Evolutionary conservation across 2,888 invertebrate species (phyloP).

Genomic region (Hemistola chrysoprasaria): DNA sequence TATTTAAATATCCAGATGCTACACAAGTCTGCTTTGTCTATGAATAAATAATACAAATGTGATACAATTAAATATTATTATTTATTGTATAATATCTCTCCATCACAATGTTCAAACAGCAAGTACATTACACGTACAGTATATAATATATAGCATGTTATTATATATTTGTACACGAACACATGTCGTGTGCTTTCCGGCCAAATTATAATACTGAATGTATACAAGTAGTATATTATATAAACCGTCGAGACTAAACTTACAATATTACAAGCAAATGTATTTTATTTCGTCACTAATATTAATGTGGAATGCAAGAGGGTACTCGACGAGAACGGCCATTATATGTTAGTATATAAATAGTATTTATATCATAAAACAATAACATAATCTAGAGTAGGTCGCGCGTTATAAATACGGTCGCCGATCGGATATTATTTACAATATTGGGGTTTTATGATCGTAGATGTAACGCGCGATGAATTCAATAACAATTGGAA

Average conservation of each 20-base stretch:
- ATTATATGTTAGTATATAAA: conserved; percentile 60
- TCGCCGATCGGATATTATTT: conserved; percentile 33
- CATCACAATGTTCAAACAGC: conserved; percentile 64
- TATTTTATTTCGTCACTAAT: conserved; percentile 40
- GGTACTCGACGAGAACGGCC: conserved; percentile 49
- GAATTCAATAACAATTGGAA: conserved; percentile 42
- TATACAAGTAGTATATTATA: too few relatives aligned
- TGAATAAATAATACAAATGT: conserved; percentile 47
- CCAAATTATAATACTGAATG: conserved; percentile 53
- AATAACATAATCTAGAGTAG: conserved; percentile 55
- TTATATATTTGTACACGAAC: conserved; percentile 47
- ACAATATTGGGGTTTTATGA: conserved; percentile 27
- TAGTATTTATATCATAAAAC: conserved; percentile 48
- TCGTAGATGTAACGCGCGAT: conserved; percentile 12
- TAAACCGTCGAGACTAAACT: too few relatives aligned
- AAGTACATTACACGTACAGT: conserved; percentile 48
- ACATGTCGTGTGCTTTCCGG: conserved; percentile 23
- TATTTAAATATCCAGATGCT: too few relatives aligned
- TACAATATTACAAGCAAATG: conserved; percentile 6
- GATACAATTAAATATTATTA: conserved; percentile 61
- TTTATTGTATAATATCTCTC: conserved; percentile 65
- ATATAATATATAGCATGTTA: conserved; percentile 27
- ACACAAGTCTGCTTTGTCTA: neutral
- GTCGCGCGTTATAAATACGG: conserved; percentile 25
- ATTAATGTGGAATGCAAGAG: conserved; percentile 76